These are phyloP conservation scores for Remorina albescens DNA, from an alignment of 2,797 vertebrate genomes.

Conservation along the genomic window DNA sequence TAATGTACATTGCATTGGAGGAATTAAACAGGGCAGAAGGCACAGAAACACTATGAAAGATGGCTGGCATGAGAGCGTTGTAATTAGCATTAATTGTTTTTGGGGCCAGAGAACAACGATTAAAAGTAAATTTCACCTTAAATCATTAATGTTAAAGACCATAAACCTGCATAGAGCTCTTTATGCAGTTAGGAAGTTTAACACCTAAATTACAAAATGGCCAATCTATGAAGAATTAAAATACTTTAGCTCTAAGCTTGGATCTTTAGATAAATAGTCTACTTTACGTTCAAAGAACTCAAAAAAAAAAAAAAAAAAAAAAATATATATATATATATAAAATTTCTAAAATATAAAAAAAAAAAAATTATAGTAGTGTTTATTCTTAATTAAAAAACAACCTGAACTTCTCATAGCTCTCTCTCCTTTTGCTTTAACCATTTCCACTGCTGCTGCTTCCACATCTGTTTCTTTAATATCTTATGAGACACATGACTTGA, in stretches of 20 bases:
- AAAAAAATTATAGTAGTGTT: not conserved
- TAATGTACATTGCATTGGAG: constrained; percentile 27
- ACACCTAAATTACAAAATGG: not conserved
- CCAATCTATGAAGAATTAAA: not conserved
- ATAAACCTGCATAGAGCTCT: constrained; percentile 11
- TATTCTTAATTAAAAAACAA: too few species aligned
- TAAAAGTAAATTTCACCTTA: constrained; percentile 29
- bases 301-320: too few species aligned
- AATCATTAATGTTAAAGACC: constrained; percentile 14
- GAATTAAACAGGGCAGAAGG: constrained; percentile 37
- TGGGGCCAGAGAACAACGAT: constrained; percentile 18
- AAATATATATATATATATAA: too few species aligned
- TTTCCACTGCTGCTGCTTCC: not conserved
- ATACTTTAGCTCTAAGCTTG: too few species aligned
- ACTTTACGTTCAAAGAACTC: not conserved
- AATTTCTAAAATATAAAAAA: too few species aligned
- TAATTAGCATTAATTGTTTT: constrained; percentile 31
- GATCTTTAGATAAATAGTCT: too few species aligned
- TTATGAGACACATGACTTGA: too few species aligned
- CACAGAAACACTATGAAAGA: constrained; percentile 3
- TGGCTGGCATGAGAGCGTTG: constrained; percentile 8
- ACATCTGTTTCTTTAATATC: not conserved
- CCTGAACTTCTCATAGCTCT: too few species aligned
- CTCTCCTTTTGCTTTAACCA: not conserved
- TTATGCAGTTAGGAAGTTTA: constrained; percentile 13